Evolutionary conservation across 2,888 invertebrate genomes (phyloP), one percentile per base, ranked within the genome.

Genomic region (Drosophila anomalata): DNA sequence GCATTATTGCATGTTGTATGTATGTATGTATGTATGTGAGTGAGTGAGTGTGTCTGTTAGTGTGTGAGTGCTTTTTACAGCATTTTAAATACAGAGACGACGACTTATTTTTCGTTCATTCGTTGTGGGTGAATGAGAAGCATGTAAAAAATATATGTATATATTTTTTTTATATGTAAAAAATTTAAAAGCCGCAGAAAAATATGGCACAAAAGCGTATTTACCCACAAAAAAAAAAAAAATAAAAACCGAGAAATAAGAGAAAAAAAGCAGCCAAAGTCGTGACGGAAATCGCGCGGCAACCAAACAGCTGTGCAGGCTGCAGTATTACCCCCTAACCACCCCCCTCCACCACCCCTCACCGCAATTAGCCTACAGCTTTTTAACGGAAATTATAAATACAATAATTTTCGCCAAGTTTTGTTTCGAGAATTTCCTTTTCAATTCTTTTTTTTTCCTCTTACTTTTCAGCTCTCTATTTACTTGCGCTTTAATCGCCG

Each of bases 1-100:
- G 90, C 90, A 90, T 89, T 90, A 90, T 90, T 90, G 90, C 90
- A 90, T 90, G 90, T 82, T 82, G 77, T 79, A 75, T 0, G 1
- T 9, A 9, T 9, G 29, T 52, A 11, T 39, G 50, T 70, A 48
- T 68, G 53, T 60, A 66, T 58, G 53, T 68, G 54, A 65, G 60
- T 71, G 26, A 26, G 52, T 54, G 52, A 36, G 62, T 60, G 36
- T 36, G 47, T 60, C 24, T 51, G 39, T 50, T 36, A 33, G 41
- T 56, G 47, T 31, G 48, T 75, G 60, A 74, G 69, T 73, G 62
- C 62, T 77, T 82, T 82, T 87, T 82, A 82, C 87, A 87, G 85
- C 87, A 87, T 87, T 82, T 82, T 87, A 82, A 84, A 82, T 82
- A 87, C 63, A 70, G 48, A 59, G 62, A 61, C 54, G 29, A 39